Evolutionary conservation across 1,140 invertebrate genomes (phyloP).

Genomic region (Macrocentrus cingulum): DNA sequence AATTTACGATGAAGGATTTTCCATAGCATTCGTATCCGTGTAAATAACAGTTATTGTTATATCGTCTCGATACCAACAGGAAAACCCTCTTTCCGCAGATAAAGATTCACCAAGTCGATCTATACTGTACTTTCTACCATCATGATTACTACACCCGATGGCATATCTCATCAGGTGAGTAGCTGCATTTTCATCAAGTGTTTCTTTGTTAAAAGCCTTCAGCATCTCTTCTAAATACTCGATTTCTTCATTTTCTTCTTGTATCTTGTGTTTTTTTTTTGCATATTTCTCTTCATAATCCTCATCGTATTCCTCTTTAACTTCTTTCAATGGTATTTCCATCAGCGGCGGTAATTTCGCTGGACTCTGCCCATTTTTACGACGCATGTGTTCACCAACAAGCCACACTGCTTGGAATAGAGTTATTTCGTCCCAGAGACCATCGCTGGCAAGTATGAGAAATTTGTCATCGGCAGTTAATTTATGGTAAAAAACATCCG

Average conservation of each 20-base stretch:
- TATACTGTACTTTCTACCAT: constrained; percentile 87
- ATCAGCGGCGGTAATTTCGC: constrained; percentile 71
- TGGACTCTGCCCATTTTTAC: constrained; percentile 80
- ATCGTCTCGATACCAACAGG: constrained; percentile 86
- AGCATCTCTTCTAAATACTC: too few species aligned
- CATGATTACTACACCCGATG: constrained; percentile 85
- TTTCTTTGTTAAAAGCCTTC: constrained; percentile 76
- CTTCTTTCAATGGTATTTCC: constrained; percentile 79
- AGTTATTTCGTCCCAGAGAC: constrained; percentile 93
- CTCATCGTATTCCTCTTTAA: constrained; percentile 72
- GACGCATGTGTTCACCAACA: constrained; percentile 92
- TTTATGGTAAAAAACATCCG: constrained; percentile 83
- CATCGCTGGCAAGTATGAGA: constrained; percentile 94
- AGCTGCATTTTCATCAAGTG: constrained; percentile 87
- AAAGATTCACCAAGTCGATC: constrained; percentile 83
- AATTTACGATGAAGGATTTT: constrained; percentile 64
- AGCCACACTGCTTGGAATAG: constrained; percentile 75
- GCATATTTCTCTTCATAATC: too few species aligned
- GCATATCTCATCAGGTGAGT: constrained; percentile 93
- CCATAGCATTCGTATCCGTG: constrained; percentile 83
- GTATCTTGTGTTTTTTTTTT: too few species aligned
- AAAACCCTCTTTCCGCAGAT: constrained; percentile 79
- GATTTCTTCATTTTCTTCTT: too few species aligned
- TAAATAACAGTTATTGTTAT: constrained; percentile 88
- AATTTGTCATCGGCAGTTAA: constrained; percentile 89